These are phyloP conservation scores for Bubo blakistoni DNA, from an alignment of 2,113 vertebrate species.

Conservation along the genomic window DNA sequence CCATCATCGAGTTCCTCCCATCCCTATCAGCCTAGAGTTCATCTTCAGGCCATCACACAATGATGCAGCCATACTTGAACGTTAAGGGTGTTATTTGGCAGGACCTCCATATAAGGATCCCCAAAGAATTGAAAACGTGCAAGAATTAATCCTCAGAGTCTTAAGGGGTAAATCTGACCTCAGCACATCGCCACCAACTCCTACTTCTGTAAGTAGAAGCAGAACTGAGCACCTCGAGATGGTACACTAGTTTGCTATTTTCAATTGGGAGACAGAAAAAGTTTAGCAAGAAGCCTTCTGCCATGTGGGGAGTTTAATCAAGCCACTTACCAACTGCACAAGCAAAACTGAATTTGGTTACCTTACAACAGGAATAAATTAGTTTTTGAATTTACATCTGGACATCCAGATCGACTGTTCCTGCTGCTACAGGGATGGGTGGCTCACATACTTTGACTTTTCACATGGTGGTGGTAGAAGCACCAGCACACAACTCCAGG, in stretches of 20 bases:
- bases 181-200: not conserved
- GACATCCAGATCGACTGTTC: not conserved
- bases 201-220: not conserved
- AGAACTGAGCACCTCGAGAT: not conserved
- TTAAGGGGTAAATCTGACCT: not conserved
- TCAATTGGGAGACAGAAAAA: not conserved
- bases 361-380: not conserved
- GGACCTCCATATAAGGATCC: not conserved
- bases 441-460: not conserved
- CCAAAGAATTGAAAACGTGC: not conserved
- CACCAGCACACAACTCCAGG: not conserved
- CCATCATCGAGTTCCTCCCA: not conserved
- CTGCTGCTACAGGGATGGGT: not conserved
- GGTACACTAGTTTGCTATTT: not conserved
- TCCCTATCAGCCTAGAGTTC: not conserved
- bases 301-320: accelerated
- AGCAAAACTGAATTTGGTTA: not conserved
- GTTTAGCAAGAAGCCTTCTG: not conserved
- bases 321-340: not conserved
- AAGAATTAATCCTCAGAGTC: not conserved
- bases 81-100: not conserved
- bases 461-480: not conserved
- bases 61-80: not conserved
- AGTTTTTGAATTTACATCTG: not conserved
- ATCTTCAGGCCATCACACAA: not conserved